Base-by-base conservation (phyloP, 1,140 invertebrate genomes). In the Psix sp. region DNA sequence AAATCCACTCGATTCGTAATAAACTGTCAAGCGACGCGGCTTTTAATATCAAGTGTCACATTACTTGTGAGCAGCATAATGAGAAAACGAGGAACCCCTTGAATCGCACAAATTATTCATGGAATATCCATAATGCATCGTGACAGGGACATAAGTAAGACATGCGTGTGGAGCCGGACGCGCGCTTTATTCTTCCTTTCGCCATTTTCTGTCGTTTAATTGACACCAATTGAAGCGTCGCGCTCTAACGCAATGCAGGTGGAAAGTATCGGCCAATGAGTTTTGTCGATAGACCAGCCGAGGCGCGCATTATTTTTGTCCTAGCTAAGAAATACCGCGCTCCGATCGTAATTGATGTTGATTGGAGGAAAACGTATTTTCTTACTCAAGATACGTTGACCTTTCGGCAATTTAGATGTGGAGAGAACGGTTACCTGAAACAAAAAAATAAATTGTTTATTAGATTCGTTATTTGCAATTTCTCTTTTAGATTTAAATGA, bases 81-180 rank as follows among this genome's bases (percentile, higher is more conserved):
- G 45, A 51, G 63, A 67, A 67, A 43, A 45, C 31, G 46, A 68
- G 13, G 15, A 38, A 68, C 65, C 51, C 14, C 62, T 56, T 42
- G 45, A 66, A 36, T 49, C 63, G 65, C 31, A 40, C 54, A 57
- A 59, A 59, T 68, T 68, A 68, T 68, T 68, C 52, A 59, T 59
- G 54, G 16, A 51, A 68, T 68, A 59, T 68, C 65, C 54, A 59
- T 68, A 59, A 68, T 68, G 52, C 65, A 59, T 68, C 31, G 35
- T 45, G 65, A 68, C 52, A 45, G 46, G 36, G 65, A 51, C 45
- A 51, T 59, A 51, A 68, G 65, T 66, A 66, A 68, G 52, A 59
- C 46, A 54, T 52, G 38, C 45, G 29, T 57, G 29, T 26, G 29
- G 20, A 49, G 15, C 15, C 9, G 13, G 21, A 6, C 33, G 10